These are phyloP conservation scores for Ctenodactylus gundi DNA, from an alignment of 2,113 vertebrate species.

Conservation along the genomic window DNA sequence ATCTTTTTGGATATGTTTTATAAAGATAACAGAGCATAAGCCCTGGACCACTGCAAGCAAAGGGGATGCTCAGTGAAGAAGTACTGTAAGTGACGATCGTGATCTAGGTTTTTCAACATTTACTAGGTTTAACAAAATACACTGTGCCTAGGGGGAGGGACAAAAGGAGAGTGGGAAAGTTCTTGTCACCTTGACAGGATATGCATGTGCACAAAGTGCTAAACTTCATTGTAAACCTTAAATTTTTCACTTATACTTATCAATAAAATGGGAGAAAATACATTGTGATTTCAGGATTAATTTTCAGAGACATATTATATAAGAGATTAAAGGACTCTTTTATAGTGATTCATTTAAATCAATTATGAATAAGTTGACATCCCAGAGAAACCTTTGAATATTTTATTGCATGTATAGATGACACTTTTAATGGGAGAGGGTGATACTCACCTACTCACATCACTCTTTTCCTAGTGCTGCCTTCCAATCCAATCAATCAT, in stretches of 20 bases:
- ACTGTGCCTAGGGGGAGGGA: too few species aligned
- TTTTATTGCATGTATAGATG: slow-evolving; percentile 78
- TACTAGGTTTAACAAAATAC: slow-evolving; percentile 15
- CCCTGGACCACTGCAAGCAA: neutral
- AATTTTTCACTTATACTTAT: too few species aligned
- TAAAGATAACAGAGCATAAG: neutral
- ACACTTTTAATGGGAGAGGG: slow-evolving; percentile 70
- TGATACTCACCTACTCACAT: slow-evolving; percentile 67
- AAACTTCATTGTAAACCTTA: too few species aligned
- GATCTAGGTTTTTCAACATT: slow-evolving; percentile 35
- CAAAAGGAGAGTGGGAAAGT: too few species aligned
- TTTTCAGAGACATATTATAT: slow-evolving; percentile 77
- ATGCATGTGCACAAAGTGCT: too few species aligned
- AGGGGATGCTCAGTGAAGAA: neutral
- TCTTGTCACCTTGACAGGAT: too few species aligned
- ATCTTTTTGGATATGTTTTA: neutral
- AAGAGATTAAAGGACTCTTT: slow-evolving; percentile 79
- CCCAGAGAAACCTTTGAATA: slow-evolving; percentile 78
- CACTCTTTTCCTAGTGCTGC: slow-evolving; percentile 36
- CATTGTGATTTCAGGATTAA: slow-evolving; percentile 79
- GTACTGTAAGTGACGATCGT: slow-evolving; percentile 33
- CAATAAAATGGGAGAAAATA: too few species aligned
- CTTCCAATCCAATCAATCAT: neutral
- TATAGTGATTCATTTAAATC: slow-evolving; percentile 80
- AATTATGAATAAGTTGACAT: slow-evolving; percentile 76